phyloP scores from a whole-genome alignment of 1,140 invertebrate species.

The Meloidogyne chitwoodi region DNA sequence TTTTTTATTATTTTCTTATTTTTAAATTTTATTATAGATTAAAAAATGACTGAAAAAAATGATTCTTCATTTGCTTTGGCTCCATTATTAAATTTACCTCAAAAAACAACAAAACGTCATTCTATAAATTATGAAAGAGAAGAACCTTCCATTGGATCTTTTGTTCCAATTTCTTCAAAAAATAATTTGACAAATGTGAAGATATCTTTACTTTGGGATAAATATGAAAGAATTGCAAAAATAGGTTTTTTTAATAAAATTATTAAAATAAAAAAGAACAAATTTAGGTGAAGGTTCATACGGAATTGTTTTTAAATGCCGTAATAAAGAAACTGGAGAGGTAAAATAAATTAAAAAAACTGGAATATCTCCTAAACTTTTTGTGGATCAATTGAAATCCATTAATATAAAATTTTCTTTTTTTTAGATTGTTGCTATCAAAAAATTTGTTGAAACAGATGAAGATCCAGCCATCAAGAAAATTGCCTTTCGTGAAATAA shows the following conservation, averaged over 20 bases:
- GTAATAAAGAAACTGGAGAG: conserved; percentile 87
- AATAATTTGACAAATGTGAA: not conserved
- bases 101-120: not conserved
- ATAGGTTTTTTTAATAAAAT: conserved; percentile 70
- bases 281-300: conserved; percentile 86
- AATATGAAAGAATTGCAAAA: conserved; percentile 91
- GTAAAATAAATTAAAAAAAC: conserved; percentile 64
- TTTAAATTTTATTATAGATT: not conserved
- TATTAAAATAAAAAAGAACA: not conserved
- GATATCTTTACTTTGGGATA: conserved; percentile 70
- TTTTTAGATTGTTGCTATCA: conserved; percentile 83
- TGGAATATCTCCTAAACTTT: too few relatives aligned
- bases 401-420: conserved; percentile 76
- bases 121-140: not conserved
- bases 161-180: not conserved
- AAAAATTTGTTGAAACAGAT: conserved; percentile 97
- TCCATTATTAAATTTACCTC: not conserved
- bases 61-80: not conserved
- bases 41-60: not conserved
- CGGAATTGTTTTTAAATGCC: conserved; percentile 95
- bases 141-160: not conserved
- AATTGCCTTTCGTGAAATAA: conserved; percentile 92
- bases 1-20: not conserved
- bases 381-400: too few relatives aligned
- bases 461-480: conserved; percentile 96